phyloP scores from a whole-genome alignment of 2,113 vertebrate species.

The Kryptolebias marmoratus region DNA sequence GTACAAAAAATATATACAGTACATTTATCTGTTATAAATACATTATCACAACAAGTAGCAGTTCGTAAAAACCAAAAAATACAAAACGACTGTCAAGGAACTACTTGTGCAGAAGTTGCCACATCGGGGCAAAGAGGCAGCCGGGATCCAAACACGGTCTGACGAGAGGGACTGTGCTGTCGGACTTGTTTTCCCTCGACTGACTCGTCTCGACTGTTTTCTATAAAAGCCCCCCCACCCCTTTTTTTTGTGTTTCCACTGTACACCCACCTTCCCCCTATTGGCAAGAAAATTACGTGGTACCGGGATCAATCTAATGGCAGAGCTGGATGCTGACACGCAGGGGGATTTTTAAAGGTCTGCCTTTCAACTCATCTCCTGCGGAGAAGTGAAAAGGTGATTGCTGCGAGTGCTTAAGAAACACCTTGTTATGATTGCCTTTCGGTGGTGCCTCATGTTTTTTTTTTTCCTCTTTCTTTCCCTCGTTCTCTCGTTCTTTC shows the following conservation, averaged over 20 bases:
- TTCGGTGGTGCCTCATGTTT: slow-evolving; percentile 39
- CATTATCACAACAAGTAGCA: slow-evolving; percentile 37
- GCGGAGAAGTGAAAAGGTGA: slow-evolving; percentile 62
- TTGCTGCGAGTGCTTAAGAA: slow-evolving; percentile 58
- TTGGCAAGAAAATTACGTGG: slow-evolving; percentile 27
- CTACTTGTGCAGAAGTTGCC: slow-evolving; percentile 32
- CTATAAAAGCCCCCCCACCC: neutral
- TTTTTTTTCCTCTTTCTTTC: neutral
- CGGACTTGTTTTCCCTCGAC: slow-evolving; percentile 14
- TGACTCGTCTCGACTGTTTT: slow-evolving; percentile 14
- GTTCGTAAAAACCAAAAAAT: slow-evolving; percentile 15
- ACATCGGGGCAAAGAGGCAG: slow-evolving; percentile 15
- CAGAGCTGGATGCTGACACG: slow-evolving; percentile 25
- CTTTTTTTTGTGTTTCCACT: slow-evolving; percentile 18
- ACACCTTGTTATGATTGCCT: slow-evolving; percentile 63
- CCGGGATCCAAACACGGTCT: slow-evolving; percentile 32
- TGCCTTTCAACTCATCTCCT: slow-evolving; percentile 53
- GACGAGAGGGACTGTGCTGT: slow-evolving; percentile 10
- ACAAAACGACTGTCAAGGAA: slow-evolving; percentile 38
- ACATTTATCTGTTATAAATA: slow-evolving; percentile 62
- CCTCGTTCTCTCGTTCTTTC: neutral
- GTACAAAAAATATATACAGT: slow-evolving; percentile 68
- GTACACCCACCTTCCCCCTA: neutral
- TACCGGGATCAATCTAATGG: slow-evolving; percentile 35
- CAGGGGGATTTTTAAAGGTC: slow-evolving; percentile 41